Evolutionary conservation across 2,113 vertebrate species (phyloP), one percentile per base, ranked within the genome.

Genomic region (Nerophis ophidion): DNA sequence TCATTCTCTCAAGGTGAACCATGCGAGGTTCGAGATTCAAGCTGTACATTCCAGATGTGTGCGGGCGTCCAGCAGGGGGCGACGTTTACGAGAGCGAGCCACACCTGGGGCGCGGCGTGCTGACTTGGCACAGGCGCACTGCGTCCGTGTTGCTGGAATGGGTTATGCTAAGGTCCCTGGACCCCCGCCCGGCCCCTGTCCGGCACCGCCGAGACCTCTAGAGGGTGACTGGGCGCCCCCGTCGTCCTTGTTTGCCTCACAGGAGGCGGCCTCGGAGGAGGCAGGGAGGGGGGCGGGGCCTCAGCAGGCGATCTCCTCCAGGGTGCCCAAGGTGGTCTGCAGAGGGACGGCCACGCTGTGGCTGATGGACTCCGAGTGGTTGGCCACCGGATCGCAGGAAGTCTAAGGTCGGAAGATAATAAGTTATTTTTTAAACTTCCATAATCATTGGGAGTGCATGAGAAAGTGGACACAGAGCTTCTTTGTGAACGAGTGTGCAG

Each of bases 291-390:
- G 64, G 19, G 63, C 58, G 1, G 16, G 72, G 75, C 79, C 90
- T 98, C 93, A 98, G 91, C 96, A 98, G 84, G 94, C 94, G 33
- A 98, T 98, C 87, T 98, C 95, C 86, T 98, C 96, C 88, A 98
- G 76, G 19, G 95, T 92, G 55, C 94, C 94, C 79, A 98, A 88
- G 8, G 95, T 92, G 0, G 94, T 94, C 92, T 98, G 94, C 82
- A 98, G 86, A 16, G 96, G 95, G 79, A 97, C 92, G 0, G 87
- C 94, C 90, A 97, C 94, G 60, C 94, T 95, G 94, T 98, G 95
- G 92, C 96, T 96, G 89, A 96, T 94, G 83, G 92, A 91, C 89
- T 97, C 96, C 0, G 95, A 93, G 81, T 98, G 95, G 83, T 98
- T 98, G 45, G 93, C 92, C 86, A 96, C 89, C 0, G 94, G 93